Base-by-base conservation (phyloP, 2,888 invertebrate genomes). In the Ornithoptera priamus region DNA sequence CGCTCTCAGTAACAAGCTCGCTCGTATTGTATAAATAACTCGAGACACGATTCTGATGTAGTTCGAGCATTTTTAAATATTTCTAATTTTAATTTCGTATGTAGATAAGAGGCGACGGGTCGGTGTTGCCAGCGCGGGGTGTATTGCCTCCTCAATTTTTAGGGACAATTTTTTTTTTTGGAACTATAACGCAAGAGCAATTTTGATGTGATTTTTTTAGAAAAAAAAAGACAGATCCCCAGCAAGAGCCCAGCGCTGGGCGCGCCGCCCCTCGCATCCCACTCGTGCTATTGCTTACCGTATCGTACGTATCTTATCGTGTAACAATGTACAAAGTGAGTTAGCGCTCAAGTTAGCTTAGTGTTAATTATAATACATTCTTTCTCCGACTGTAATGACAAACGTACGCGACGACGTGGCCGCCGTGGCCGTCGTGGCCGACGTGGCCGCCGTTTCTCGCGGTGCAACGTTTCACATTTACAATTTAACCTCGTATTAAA, bases 251-350 rank as follows among this genome's bases (percentile, higher is more conserved):
- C 50, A 20, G 20, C 56, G 20, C 20, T 20, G 56, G 56, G n/a
- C 20, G 56, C 56, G 56, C 56, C 20, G 56, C 20, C 74, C 70
- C 62, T 66, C 42, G 42, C 63, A 65, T 71, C 77, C 81, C 77
- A 70, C 77, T 77, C 80, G 87, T 88, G 88, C 89, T 88, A 87
- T 78, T 79, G 85, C 87, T 87, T 88, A 82, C 75, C 53, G 78
- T 79, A 76, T 77, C 84, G 85, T 83, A 84, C 84, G 83, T 87
- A 86, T 87, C 80, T 84, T 85, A 86, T 81, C 83, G 80, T 87
- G 86, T 90, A 87, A 89, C 88, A 88, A 87, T 92, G 92, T 92
- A 92, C 92, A 92, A 92, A 92, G 88, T 86, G 92, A 87, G 91
- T 90, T 86, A 79, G 79, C 86, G 92, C 92, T 92, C 92, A 90